Evolutionary conservation across 2,797 vertebrate genomes (phyloP), one percentile per base, ranked within the genome.

Genomic region (Acipenser oxyrinchus): DNA sequence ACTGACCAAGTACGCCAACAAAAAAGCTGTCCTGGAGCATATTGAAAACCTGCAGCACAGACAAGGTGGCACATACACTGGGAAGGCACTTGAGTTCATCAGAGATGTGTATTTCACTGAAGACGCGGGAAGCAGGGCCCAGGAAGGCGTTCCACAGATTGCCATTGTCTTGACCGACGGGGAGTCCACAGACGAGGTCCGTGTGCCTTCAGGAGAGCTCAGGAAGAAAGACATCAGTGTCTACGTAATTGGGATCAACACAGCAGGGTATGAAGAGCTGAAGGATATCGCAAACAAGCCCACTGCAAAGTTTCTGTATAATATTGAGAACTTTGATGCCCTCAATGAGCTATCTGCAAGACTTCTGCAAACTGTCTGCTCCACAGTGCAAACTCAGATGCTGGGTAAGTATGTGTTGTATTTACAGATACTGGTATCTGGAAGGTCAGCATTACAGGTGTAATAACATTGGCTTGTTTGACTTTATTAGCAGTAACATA

Each of bases 151-250:
- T 51, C 89, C 89, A n/a, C 91, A 93, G 78, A 79, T 93, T 48
- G 79, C 83, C 1, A 80, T 94, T 64, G 71, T 94, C 57, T 76
- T 95, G 75, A 92, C 91, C 0, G 86, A 91, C 1, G 88, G 91
- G 0, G 84, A 82, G 1, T 93, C 91, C 0, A 9, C 8, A 0
- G 91, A 93, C 59, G 73, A 88, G 0, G 85, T 90, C 8, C 23
- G 55, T 0, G 49, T 1, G 1, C 79, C 84, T 0, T 89, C 89
- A 0, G 70, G 60, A 49, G 51, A 63, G 1, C 77, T 94, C 61
- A 85, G 84, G 68, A 23, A 73, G 50, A 73, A 78, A 0, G 90
- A 88, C 0, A 82, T 90, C 55, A 80, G 89, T 2, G 71, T 93
- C 52, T 93, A 88, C 1, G 86, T 82, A 63, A 84, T 92, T 8